These are phyloP conservation scores for Asarcornis scutulata DNA, from an alignment of 2,113 vertebrate genomes.

Conservation along the genomic window DNA sequence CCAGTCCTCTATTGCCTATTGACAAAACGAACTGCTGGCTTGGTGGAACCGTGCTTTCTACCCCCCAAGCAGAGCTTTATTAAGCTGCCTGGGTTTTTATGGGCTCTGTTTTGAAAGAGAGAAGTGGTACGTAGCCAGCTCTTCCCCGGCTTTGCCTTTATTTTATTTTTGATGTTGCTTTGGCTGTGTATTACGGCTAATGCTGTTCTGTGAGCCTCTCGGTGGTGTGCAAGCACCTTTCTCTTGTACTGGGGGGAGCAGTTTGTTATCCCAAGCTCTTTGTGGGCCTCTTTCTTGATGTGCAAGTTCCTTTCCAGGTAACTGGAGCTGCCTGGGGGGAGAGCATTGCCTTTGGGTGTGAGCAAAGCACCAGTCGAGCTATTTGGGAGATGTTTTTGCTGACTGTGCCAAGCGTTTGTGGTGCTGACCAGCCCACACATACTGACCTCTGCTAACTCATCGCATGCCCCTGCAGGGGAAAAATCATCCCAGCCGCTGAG, in stretches of 20 bases:
- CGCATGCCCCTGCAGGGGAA: accelerated
- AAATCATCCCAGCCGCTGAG: not conserved
- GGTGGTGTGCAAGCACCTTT: not conserved
- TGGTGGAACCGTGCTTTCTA: slow-evolving; percentile 19
- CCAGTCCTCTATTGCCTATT: not conserved
- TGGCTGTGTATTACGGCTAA: not conserved
- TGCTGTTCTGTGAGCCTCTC: not conserved
- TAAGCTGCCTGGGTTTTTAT: not conserved
- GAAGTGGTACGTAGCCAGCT: not conserved
- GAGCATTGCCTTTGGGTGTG: not conserved
- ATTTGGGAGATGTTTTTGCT: not conserved
- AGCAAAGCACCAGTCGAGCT: not conserved
- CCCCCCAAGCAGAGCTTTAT: slow-evolving; percentile 31
- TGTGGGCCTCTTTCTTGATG: not conserved
- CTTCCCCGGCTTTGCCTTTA: not conserved
- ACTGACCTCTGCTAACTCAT: accelerated
- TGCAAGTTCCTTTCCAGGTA: not conserved
- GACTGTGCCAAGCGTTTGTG: not conserved
- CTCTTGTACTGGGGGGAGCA: not conserved
- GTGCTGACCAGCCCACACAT: accelerated
- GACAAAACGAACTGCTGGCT: slow-evolving; percentile 30
- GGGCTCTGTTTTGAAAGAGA: not conserved
- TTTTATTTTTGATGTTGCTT: not conserved
- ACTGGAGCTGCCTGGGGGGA: not conserved
- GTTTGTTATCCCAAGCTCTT: not conserved